A percentile compares a stretch with the other conserved stretches of the same genome.
These are phyloP conservation scores for Catamblyrhynchus diadema DNA, from an alignment of 2,797 vertebrate species.

Conservation along the genomic window DNA sequence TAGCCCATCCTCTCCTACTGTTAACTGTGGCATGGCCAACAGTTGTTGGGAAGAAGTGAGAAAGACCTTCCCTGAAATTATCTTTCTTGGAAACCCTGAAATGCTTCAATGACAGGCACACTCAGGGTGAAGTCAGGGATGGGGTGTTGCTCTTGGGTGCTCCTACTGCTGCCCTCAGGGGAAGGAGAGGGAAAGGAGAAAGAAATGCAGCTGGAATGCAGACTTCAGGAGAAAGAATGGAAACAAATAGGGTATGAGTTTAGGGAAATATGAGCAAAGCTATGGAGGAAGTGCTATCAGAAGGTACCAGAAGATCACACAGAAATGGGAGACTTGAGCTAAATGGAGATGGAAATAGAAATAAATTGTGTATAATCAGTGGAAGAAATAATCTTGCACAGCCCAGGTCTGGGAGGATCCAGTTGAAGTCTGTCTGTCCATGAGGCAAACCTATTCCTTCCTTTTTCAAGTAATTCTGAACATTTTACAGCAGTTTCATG, in stretches of 20 bases:
- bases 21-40: background rate
- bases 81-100: background rate
- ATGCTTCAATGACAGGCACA: accelerated
- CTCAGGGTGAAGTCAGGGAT: background rate
- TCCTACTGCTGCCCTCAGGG: background rate
- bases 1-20: background rate
- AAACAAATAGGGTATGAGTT: background rate
- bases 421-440: background rate
- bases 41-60: background rate
- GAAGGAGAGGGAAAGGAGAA: background rate
- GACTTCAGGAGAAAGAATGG: background rate
- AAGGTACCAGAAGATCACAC: background rate
- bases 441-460: background rate
- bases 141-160: accelerated
- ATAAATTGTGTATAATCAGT: background rate
- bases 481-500: background rate
- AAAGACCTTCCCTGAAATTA: background rate
- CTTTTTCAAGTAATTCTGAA: background rate
- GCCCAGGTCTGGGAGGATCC: background rate
- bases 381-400: background rate
- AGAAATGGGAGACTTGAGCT: background rate
- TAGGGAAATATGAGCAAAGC: background rate
- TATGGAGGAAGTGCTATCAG: background rate
- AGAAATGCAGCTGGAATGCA: background rate
- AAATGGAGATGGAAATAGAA: background rate